These are phyloP conservation scores for Tetranychus piercei DNA, from an alignment of 2,888 invertebrate genomes.

Conservation along the genomic window DNA sequence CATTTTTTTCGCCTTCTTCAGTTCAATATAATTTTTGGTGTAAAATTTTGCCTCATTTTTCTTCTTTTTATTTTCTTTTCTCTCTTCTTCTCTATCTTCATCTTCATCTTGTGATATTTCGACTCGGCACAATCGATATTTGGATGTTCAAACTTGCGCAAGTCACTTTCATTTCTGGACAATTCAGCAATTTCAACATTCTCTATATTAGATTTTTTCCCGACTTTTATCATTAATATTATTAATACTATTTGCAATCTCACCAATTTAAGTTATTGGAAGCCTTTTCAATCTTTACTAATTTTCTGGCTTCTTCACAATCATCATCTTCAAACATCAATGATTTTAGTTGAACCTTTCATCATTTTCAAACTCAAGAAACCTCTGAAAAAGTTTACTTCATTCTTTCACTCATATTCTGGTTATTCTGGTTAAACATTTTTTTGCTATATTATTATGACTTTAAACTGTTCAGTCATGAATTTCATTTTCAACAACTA, in stretches of 20 bases:
- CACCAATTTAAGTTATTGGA: background rate
- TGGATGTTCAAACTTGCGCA: background rate
- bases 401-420: no score
- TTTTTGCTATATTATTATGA: no score
- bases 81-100: background rate
- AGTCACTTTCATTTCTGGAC: background rate
- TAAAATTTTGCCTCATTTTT: background rate
- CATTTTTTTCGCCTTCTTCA: no score
- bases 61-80: background rate
- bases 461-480: no score
- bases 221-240: background rate
- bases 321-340: background rate
- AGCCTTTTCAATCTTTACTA: background rate
- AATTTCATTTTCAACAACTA: no score
- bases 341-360: background rate
- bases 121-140: background rate
- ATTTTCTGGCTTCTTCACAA: background rate
- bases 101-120: background rate
- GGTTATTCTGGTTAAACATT: no score
- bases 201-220: background rate
- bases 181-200: background rate
- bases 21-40: background rate
- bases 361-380: background rate
- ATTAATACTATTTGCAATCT: background rate
- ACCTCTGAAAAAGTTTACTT: background rate